A percentile compares a stretch with the other conserved stretches of the same genome.
Conservation (phyloP, 2,113 vertebrate genomes). For the Lycocorax pyrrhopterus region DNA sequence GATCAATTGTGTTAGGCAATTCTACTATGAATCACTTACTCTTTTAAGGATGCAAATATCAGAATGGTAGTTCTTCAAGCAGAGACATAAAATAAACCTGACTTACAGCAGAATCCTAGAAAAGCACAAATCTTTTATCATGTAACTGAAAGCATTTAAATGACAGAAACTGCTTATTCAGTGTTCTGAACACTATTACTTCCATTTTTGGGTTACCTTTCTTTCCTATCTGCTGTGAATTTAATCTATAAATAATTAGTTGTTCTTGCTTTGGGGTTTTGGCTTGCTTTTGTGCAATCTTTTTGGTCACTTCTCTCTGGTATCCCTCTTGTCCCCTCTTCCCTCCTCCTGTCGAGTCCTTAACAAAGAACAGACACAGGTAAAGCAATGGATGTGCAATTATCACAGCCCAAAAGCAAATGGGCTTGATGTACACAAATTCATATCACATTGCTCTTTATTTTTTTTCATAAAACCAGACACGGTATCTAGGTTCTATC, state of each 20-base stretch:
- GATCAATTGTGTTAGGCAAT: background rate
- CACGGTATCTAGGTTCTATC: background rate
- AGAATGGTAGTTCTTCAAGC: background rate
- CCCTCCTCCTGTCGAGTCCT: fast-evolving
- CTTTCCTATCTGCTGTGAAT: background rate
- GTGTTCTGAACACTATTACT: background rate
- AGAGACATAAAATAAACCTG: background rate
- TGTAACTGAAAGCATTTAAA: background rate
- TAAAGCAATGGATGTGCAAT: background rate
- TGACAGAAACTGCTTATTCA: background rate
- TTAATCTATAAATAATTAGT: background rate
- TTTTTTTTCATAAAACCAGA: background rate
- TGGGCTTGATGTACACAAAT: background rate
- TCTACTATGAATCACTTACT: background rate
- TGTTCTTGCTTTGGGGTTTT: background rate
- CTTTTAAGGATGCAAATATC: background rate
- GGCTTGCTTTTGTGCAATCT: background rate
- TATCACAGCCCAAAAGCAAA: background rate
- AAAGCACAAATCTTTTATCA: background rate
- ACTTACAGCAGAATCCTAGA: background rate
- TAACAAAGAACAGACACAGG: background rate
- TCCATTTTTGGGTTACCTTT: background rate
- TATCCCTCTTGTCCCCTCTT: background rate
- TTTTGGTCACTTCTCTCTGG: background rate
- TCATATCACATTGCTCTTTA: background rate